Evolutionary conservation across 30 jellyfish, hydroid and myxozoan species (phyloP), one percentile per base, ranked within the genome.

Genomic region (Turritopsis rubra): DNA sequence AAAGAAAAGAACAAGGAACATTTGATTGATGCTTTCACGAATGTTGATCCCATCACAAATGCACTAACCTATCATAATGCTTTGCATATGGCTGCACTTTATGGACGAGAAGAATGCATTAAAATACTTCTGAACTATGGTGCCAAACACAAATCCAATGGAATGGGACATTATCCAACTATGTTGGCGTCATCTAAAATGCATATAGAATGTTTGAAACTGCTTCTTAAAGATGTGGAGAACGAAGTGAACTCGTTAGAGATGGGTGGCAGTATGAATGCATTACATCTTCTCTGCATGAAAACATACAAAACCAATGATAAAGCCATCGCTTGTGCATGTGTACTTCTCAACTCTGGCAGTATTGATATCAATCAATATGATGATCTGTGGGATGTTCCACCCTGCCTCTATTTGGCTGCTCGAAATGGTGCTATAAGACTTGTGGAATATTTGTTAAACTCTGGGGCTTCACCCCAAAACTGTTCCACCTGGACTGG

Each of bases 371-470:
- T 73, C 28, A 70, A 92, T 71, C 83, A 73, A 25, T 83, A 70
- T 52, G 93, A 91, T 17, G 81, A 65, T 20, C 73, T 77, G 19
- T 90, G 88, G 84, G 90, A 81, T 65, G 72, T 88, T 21, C 87
- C 94, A 23, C 76, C 89, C 68, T 80, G 96, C 19, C 81, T 92
- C 20, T 78, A 79, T 29, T 82, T 88, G 17, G 96, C 98, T 1
- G 95, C 93, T 21, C 77, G 96, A 30, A 92, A 92, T 71, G 98
- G 98, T n/a, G 96, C 98, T 16, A 41, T 41, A 27, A 90, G 81
- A 25, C 88, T 92, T 8, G 98, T 88, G 23, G 79, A 79, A 31
- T 84, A 75, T 53, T 78, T 92, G 80, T 81, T 92, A 29, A 31
- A 65, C 18, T 73, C 75, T 30, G 96, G 96, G 41, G 89, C 92